These are phyloP conservation scores for Agrochola lychnidis DNA, from an alignment of 2,888 invertebrate genomes.

Conservation along the genomic window DNA sequence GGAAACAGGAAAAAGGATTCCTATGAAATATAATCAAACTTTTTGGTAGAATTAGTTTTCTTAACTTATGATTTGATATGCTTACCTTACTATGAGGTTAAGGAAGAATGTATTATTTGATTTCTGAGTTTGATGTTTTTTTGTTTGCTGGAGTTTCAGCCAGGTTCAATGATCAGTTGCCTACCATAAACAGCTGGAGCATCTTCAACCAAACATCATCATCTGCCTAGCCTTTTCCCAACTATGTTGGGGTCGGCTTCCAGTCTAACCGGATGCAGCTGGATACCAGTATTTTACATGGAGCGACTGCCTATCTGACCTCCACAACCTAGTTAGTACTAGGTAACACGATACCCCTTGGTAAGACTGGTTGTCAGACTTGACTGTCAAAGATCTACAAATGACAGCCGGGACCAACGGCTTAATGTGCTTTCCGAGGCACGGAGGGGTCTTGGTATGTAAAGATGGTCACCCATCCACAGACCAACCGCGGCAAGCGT, in stretches of 20 bases:
- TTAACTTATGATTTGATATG: conserved; percentile 69
- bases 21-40: conserved; percentile 70
- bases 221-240: background rate
- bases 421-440: no score
- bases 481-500: no score
- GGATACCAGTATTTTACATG: background rate
- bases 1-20: conserved; percentile 56
- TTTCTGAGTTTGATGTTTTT: background rate
- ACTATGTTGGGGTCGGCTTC: background rate
- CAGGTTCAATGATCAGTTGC: background rate
- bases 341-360: background rate
- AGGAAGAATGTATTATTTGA: background rate
- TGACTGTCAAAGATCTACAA: no score
- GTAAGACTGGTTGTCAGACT: background rate
- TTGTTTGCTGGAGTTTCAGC: background rate
- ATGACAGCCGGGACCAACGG: no score
- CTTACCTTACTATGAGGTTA: conserved; percentile 41
- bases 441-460: no score
- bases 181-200: no score
- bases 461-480: no score
- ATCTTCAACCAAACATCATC: background rate
- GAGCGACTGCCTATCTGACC: no score
- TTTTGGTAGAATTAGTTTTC: conserved; percentile 68
- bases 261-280: background rate
- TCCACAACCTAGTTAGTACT: background rate